Evolutionary conservation across 2,888 invertebrate species (phyloP).

Genomic region (Pammene fasciana): DNA sequence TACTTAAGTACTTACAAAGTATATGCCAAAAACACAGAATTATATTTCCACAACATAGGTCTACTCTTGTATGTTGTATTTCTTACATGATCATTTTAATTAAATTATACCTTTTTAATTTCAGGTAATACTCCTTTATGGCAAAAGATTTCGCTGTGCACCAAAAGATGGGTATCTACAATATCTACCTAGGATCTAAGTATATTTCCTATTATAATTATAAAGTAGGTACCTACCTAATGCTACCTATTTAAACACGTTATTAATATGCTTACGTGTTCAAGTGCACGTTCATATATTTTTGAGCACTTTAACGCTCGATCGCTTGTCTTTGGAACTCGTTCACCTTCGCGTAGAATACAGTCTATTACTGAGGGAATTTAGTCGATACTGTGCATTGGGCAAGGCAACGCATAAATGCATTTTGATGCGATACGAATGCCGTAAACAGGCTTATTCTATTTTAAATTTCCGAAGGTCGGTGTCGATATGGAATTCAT

Average conservation of each 20-base stretch:
- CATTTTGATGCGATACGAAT: constrained; percentile 28
- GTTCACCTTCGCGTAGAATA: not conserved
- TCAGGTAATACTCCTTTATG: not conserved
- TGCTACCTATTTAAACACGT: too few relatives aligned
- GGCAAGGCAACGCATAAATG: constrained; percentile 24
- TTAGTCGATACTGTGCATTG: constrained; percentile 6
- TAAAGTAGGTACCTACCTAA: too few relatives aligned
- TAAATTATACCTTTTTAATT: not conserved
- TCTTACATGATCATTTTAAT: not conserved
- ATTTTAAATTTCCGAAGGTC: constrained; percentile 21
- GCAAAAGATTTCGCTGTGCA: not conserved
- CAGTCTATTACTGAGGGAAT: not conserved
- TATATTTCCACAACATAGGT: too few relatives aligned
- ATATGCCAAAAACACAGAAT: too few relatives aligned
- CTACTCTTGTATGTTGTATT: too few relatives aligned
- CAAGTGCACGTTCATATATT: too few relatives aligned
- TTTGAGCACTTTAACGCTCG: too few relatives aligned
- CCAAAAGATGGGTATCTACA: too few relatives aligned
- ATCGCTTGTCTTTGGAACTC: not conserved
- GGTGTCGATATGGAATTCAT: not conserved
- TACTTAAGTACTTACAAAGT: too few relatives aligned
- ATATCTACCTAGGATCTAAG: too few relatives aligned
- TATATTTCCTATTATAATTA: too few relatives aligned
- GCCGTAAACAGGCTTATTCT: constrained; percentile 14
- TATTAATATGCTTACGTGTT: too few relatives aligned